Evolutionary conservation across 2,797 vertebrate species (phyloP), one percentile per base, ranked within the genome.

Genomic region (Vultur gryphus): DNA sequence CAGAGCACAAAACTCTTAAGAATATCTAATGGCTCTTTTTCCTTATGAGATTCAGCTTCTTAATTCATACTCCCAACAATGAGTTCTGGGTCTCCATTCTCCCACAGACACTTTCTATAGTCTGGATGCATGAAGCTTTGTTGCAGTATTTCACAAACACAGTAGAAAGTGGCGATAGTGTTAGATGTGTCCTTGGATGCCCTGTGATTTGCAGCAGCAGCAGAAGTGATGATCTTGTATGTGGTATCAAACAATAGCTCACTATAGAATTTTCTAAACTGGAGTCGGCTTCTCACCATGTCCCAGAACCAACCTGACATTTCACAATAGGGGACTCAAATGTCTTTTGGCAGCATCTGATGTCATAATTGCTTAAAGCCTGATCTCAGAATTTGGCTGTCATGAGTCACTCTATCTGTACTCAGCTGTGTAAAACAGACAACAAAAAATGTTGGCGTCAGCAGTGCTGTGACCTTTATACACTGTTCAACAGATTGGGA

Each of bases 251-350:
- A 95, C 85, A 92, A 70, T 90, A 94, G 81, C 70, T 92, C 80
- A 71, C 59, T 93, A 80, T 71, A 97, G 71, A 92, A 93, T 95
- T 92, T 96, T 93, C 71, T 78, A 58, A 90, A 94, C 89, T 69
- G 13, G 28, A 69, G 9, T 33, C 90, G 95, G 72, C 83, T 91
- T 95, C 75, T 94, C 43, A 89, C 75, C 48, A 90, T 93, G 91
- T 89, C 67, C 92, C 77, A 92, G 80, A 89, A 93, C 79, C 94
- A 96, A 96, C 67, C 87, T 97, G 95, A 43, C 80, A 95, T 97
- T 97, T 97, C 94, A 94, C 94, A 96, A 93, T 31, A 93, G 95
- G 86, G 64, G 67, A 96, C 93, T 93, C 91, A 96, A 95, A 96
- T 87, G 69, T 90, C 84, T 82, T 96, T 96, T 96, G 96, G 95